Conservation (phyloP, 2,888 invertebrate genomes). For the Platynereis dumerilii region DNA sequence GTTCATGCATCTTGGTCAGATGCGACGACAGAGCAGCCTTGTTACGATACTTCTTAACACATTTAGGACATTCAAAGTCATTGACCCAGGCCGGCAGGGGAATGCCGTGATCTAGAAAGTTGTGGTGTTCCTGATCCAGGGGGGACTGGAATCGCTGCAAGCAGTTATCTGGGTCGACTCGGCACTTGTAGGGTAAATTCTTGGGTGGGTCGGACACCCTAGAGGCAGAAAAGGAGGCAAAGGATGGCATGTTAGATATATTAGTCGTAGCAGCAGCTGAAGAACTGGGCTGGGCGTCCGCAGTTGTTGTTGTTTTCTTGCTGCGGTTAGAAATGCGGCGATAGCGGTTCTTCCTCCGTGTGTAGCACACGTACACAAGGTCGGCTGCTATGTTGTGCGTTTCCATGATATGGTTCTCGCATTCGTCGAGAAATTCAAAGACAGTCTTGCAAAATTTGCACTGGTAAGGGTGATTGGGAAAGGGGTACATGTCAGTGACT, state of each 20-base stretch:
- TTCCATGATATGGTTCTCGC: conserved; percentile 2
- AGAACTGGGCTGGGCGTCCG: neutral
- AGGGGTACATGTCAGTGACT: conserved; percentile 4
- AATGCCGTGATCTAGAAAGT: neutral
- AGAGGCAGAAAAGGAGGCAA: neutral
- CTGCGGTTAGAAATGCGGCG: neutral
- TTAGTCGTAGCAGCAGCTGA: neutral
- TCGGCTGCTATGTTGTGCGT: neutral
- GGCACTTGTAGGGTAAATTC: neutral
- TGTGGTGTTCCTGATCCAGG: neutral
- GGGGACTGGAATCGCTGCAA: neutral
- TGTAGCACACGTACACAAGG: conserved; percentile 2
- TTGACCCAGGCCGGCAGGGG: conserved; percentile 1
- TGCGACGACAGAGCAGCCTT: conserved; percentile 1
- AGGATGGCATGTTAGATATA: conserved; percentile 1
- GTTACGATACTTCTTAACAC: conserved; percentile 1
- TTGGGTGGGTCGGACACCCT: neutral
- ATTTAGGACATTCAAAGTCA: neutral
- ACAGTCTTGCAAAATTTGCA: conserved; percentile 7
- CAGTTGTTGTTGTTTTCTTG: neutral
- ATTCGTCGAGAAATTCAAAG: conserved; percentile 1
- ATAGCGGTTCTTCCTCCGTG: conserved; percentile 1
- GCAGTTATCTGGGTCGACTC: neutral
- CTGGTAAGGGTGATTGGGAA: conserved; percentile 9
- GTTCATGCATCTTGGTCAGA: neutral